Evolutionary conservation across 23 tunicate species (phyloP), one percentile per base, ranked within the genome.

Genomic region (Trididemnum nubilum): DNA sequence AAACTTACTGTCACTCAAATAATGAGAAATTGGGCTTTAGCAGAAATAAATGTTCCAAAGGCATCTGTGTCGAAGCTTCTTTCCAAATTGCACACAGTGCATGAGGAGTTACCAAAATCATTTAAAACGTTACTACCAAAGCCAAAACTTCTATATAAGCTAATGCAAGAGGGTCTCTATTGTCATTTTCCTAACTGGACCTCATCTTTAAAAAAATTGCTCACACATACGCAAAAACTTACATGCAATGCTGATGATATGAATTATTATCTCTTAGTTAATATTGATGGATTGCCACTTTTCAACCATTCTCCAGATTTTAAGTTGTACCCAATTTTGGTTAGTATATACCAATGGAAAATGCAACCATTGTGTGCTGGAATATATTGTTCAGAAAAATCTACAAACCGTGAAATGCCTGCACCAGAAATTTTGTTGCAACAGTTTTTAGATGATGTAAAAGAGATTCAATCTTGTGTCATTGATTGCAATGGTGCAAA

Each of bases 301-400:
- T 85, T 85, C 32, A 65, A 76, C 0, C 76, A 38, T 2, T 76
- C 89, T 12, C 89, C 89, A 0, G 76, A 85, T 35, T 85, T 35
- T 65, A 85, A 85, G 22, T 1, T 85, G 2, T 66, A 85, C 40
- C 89, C 89, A 39, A 85, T 85, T 38, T 50, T 85, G 7, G 67
- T 85, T 29, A 35, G 81, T 44, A 44, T 85, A 28, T 85, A 75
- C n/a, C 50, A 77, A 36, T 5, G 33, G 1, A 28, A 65, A 85
- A 76, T 77, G 82, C 77, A 77, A 38, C 89, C 89, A 65, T 9
- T 85, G 1, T 85, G 89, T 76, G 89, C 73, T 3, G 89, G 89
- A 0, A 76, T 85, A 9, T 85, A 85, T 49, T 76, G 67, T 65
- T 57, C 51, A 2, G 76, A 85, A 15, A 65, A 85, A 64, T 39